Evolutionary conservation across 2,888 invertebrate species (phyloP), one percentile per base, ranked within the genome.

Genomic region (Dromius quadrimaculatus): DNA sequence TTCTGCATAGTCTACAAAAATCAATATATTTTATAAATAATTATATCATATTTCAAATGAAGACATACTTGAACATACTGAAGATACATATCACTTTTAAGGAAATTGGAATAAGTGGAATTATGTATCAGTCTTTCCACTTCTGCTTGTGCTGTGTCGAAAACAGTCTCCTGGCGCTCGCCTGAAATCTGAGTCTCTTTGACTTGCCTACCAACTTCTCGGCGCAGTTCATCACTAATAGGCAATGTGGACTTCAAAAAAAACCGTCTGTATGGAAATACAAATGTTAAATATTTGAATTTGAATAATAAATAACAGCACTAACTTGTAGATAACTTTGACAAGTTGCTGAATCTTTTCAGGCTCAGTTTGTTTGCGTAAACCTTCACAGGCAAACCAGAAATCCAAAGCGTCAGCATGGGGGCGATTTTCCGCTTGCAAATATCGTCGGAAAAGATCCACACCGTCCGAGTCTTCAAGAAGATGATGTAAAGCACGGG

Each of bases 351-450:
- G 86, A 66, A 89, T 87, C 78, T 86, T 87, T 79, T 92, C 91
- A 1, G 89, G 89, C 82, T 92, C 90, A 75, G 84, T 82, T 83
- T 93, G 91, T 82, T 91, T 92, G 77, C 92, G 91, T 77, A 94
- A 88, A 65, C 94, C 93, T 81, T 94, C 92, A 83, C 94, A 94
- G 62, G 96, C 97, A 85, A 96, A 97, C 90, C 94, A 96, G 85
- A 97, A 97, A 83, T 92, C 90, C 78, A 95, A 88, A 65, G 92
- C 88, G 84, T 92, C 92, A 76, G 91, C 90, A 83, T 92, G 90
- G 79, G 89, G 87, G 74, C 87, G 89, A 78, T 91, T 92, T 82
- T 94, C 93, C 77, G 90, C 89, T 81, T 90, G 87, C 78, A 94
- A 88, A 84, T 92, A 94, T 83, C 88, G 88, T 82, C 91, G 90